Conservation (phyloP, 2,888 invertebrate species). For the Noctua comes region DNA sequence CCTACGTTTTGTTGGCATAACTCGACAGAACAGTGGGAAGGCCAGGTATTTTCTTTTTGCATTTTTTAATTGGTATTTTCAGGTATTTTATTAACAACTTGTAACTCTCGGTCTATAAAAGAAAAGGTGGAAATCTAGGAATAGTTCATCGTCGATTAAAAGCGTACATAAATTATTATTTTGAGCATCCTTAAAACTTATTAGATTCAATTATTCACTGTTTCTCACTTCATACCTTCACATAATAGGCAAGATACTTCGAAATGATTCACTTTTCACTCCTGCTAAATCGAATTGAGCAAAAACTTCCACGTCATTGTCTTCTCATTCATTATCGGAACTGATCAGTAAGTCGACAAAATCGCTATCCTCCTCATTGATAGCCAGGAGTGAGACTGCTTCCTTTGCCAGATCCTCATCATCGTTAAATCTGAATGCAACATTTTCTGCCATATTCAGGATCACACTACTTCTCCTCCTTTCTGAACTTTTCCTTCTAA, state of each 20-base stretch:
- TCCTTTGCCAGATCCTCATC: slow-evolving; percentile 80
- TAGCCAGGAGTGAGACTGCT: slow-evolving; percentile 80
- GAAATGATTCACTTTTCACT: background rate
- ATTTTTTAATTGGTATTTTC: background rate
- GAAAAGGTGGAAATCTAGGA: slow-evolving; percentile 18
- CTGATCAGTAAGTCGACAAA: slow-evolving; percentile 74
- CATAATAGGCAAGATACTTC: too few species aligned
- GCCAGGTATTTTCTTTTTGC: background rate
- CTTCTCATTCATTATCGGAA: slow-evolving; percentile 50
- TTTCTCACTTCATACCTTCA: too few species aligned
- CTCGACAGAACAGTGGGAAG: background rate
- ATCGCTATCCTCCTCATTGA: slow-evolving; percentile 80
- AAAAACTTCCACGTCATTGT: background rate
- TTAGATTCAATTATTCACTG: too few species aligned
- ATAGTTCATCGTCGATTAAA: too few species aligned
- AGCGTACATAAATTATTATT: too few species aligned
- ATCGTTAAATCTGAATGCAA: slow-evolving; percentile 68
- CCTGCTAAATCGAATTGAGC: slow-evolving; percentile 28
- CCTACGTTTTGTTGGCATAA: too few species aligned
- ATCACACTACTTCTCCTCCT: slow-evolving; percentile 75
- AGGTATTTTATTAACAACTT: background rate
- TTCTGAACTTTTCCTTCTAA: slow-evolving; percentile 67
- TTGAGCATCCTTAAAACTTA: too few species aligned
- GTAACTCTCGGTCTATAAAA: background rate
- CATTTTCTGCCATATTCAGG: slow-evolving; percentile 76